Evolutionary conservation across 2,888 invertebrate species (phyloP).

Genomic region (Eupeodes latifasciatus): DNA sequence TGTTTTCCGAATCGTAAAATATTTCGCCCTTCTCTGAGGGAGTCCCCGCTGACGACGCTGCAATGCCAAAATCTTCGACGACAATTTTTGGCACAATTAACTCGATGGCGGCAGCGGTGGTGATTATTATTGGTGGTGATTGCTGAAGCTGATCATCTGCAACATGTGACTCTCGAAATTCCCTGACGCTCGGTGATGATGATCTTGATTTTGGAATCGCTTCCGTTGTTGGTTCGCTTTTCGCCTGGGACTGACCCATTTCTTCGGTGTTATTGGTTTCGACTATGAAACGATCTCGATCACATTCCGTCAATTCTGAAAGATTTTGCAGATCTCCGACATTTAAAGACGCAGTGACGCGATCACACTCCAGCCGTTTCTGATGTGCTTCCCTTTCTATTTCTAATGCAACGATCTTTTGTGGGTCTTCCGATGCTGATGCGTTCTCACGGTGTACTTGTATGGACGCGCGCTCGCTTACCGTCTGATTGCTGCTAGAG

Average conservation of each 20-base stretch:
- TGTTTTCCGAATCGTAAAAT: conserved; percentile 81
- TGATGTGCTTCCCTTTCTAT: conserved; percentile 37
- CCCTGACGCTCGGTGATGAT: conserved; percentile 73
- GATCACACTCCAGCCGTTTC: conserved; percentile 48
- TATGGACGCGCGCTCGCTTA: conserved; percentile 57
- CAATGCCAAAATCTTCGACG: conserved; percentile 81
- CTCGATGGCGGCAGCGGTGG: conserved; percentile 2
- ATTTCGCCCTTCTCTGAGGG: conserved; percentile 78
- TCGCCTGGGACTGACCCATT: conserved; percentile 77
- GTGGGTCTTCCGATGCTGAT: conserved; percentile 49
- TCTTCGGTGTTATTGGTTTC: conserved; percentile 56
- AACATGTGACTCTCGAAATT: conserved; percentile 80
- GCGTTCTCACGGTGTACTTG: conserved; percentile 55
- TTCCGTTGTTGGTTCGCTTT: conserved; percentile 62
- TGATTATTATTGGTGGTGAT: conserved; percentile 35
- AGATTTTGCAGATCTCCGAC: conserved; percentile 48
- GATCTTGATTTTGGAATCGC: conserved; percentile 56
- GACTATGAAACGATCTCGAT: conserved; percentile 77
- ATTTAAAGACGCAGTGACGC: conserved; percentile 75
- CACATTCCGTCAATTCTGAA: conserved; percentile 78
- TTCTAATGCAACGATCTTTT: conserved; percentile 45
- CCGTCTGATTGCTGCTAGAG: conserved; percentile 60
- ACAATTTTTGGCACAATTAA: conserved; percentile 81
- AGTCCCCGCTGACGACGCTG: conserved; percentile 69
- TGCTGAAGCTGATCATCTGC: conserved; percentile 70